Conservation (phyloP, 2,113 vertebrate species). For the Phoenicopterus ruber region DNA sequence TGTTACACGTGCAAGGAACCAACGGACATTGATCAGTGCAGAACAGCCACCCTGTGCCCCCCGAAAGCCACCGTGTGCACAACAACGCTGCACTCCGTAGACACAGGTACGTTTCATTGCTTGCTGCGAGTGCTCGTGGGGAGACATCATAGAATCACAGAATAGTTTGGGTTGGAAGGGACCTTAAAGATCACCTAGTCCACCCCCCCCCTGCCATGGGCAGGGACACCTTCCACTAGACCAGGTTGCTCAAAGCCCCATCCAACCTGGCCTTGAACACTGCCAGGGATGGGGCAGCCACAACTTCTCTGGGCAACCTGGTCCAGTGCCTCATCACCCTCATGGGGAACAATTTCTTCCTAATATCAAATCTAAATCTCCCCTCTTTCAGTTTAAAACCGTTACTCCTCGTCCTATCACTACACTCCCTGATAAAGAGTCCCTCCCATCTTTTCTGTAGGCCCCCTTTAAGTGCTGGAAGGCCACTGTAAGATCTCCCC, state of each 20-base stretch:
- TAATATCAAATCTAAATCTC: rapidly evolving
- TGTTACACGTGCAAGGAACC: constrained; percentile 43
- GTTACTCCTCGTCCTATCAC: background rate
- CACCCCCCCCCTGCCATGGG: rapidly evolving
- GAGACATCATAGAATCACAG: background rate
- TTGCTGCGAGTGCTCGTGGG: rapidly evolving
- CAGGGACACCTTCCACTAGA: background rate
- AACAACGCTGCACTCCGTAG: background rate
- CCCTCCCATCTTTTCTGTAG: too few relatives aligned
- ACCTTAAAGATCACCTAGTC: rapidly evolving
- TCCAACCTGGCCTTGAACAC: rapidly evolving
- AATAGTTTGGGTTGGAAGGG: background rate
- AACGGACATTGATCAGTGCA: background rate
- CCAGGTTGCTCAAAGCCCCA: rapidly evolving
- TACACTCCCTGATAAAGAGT: rapidly evolving
- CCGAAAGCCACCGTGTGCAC: background rate
- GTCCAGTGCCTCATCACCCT: rapidly evolving
- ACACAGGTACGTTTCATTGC: background rate
- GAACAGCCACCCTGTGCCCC: background rate
- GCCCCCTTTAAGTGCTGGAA: background rate
- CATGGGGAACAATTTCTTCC: background rate
- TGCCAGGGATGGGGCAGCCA: background rate
- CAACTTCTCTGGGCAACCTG: rapidly evolving
- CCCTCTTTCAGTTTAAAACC: background rate
- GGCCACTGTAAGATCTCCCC: rapidly evolving